Evolutionary conservation across 2,888 invertebrate species (phyloP), one percentile per base, ranked within the genome.

Genomic region (Hydroisotoma schaefferi): DNA sequence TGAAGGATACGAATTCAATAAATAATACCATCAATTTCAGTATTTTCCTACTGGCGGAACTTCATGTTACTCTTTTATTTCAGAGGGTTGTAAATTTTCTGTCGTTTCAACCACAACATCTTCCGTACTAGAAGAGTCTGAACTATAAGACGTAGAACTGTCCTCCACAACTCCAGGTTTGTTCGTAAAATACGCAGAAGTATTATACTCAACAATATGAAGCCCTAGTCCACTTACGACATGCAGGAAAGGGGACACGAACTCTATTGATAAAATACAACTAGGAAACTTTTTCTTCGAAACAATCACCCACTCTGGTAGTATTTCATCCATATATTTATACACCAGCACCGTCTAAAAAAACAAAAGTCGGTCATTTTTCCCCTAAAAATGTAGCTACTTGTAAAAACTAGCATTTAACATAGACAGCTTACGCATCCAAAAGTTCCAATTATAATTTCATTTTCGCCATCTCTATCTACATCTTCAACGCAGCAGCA

Each of bases 381-480:
- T 26, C 18, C 22, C n/a, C 27, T 5, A 15, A 15, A 25, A 20
- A 27, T n/a, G 20, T n/a, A 4, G 20, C 29, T 8, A 28, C 5
- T n/a, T 8, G 51, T 28, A 8, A 43, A 43, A 10, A 33, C 15
- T 33, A 33, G 6, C 15, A 33, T 6, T 40, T 5, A 40, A n/a
- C 23, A 57, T 43, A 25, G 49, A 57, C 3, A 1, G 49, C 55
- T 61, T 74, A 82, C 83, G 76, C 85, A 83, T 33, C 83, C 83
- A 75, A 84, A 86, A 10, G 84, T 86, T 56, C 87, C 87, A 33
- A 87, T 76, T 23, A 87, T 73, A 59, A 87, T 82, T 78, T 87
- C 87, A 72, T 83, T 81, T 57, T 78, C 75, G 1, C 85, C 85
- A 76, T 87, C 87, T 79, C 87, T 83, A 75, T 87, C 85, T 53